Evolutionary conservation across 1,140 invertebrate species (phyloP).

Genomic region (Ephestia elutella): DNA sequence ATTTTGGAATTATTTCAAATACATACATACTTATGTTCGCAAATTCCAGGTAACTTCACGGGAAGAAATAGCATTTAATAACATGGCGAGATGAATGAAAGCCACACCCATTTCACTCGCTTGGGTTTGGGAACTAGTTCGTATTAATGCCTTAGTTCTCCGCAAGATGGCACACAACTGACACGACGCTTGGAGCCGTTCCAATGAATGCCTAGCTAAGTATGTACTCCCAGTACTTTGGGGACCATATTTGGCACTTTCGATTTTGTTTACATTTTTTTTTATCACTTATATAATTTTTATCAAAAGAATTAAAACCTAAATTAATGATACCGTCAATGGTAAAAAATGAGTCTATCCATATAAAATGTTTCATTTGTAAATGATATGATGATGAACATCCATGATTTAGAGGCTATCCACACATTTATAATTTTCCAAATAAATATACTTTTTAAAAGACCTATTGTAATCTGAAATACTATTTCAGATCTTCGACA

Average conservation of each 20-base stretch:
- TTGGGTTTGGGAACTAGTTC: neutral
- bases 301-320: too few relatives aligned
- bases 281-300: neutral
- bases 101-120: neutral
- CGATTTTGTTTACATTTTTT: constrained; percentile 14
- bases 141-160: neutral
- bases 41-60: neutral
- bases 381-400: too few relatives aligned
- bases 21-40: too few relatives aligned
- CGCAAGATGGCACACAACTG: constrained; percentile 25
- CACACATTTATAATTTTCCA: too few relatives aligned
- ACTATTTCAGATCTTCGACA: too few relatives aligned
- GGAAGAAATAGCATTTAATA: neutral
- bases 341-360: too few relatives aligned
- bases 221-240: constrained; percentile 31
- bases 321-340: too few relatives aligned
- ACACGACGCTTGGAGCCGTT: neutral
- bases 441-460: too few relatives aligned
- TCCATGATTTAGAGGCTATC: too few relatives aligned
- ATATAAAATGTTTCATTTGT: too few relatives aligned
- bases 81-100: neutral
- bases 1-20: too few relatives aligned
- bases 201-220: neutral
- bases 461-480: too few relatives aligned
- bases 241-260: constrained; percentile 46